phyloP scores from a whole-genome alignment of 2,888 invertebrate species.

The Eristalinus sepulchralis region DNA sequence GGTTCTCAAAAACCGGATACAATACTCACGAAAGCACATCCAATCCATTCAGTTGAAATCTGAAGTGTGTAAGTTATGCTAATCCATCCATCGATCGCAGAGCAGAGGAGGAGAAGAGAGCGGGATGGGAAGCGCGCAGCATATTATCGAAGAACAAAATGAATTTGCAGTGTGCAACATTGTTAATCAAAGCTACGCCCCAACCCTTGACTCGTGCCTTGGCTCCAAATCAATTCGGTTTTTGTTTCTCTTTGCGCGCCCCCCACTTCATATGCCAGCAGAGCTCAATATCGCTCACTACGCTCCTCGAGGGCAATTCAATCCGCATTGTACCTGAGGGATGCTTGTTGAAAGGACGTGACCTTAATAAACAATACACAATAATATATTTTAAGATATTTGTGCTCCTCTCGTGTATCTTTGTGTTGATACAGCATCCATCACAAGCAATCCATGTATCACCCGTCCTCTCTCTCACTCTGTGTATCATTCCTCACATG shows the following conservation, averaged over 20 bases:
- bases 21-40: not conserved
- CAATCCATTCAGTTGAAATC: not conserved
- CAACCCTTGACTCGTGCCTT: not conserved
- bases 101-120: too few species aligned
- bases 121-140: not conserved
- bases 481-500: slow-evolving; percentile 31
- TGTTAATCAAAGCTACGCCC: slow-evolving; percentile 31
- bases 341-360: slow-evolving; percentile 63
- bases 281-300: slow-evolving; percentile 31
- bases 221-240: slow-evolving; percentile 2
- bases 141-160: slow-evolving; percentile 2
- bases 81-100: not conserved
- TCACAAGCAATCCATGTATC: slow-evolving; percentile 37
- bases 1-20: not conserved
- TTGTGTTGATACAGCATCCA: slow-evolving; percentile 45
- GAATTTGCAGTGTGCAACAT: slow-evolving; percentile 38
- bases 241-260: not conserved
- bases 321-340: slow-evolving; percentile 58
- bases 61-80: not conserved
- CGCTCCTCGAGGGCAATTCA: slow-evolving; percentile 47
- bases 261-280: not conserved
- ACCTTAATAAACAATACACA: slow-evolving; percentile 67
- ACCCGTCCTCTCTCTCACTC: not conserved
- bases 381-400: slow-evolving; percentile 53
- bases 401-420: not conserved